These are phyloP conservation scores for Urosaurus nigricauda DNA, from an alignment of 2,797 vertebrate species.

Conservation along the genomic window DNA sequence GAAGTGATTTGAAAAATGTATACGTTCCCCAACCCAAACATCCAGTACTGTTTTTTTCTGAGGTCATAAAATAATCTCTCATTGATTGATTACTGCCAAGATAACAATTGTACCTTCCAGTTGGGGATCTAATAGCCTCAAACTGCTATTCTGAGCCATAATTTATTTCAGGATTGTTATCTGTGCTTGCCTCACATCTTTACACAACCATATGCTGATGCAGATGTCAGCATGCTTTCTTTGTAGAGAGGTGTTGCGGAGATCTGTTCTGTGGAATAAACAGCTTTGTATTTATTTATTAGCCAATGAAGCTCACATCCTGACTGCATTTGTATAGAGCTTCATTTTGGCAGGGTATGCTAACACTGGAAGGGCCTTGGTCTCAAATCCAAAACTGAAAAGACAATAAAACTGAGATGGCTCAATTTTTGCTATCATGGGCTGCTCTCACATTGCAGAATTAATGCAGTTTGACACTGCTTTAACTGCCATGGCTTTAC, in stretches of 20 bases:
- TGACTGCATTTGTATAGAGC: background rate
- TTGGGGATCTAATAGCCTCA: constrained; percentile 40
- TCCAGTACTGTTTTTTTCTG: constrained; percentile 17
- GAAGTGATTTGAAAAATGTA: constrained; percentile 59
- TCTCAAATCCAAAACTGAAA: background rate
- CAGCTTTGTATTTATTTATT: constrained; percentile 24
- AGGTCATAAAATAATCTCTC: constrained; percentile 44
- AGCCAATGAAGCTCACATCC: constrained; percentile 1
- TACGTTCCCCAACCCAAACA: background rate
- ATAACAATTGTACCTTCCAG: constrained; percentile 29
- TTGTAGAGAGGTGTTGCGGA: constrained; percentile 26
- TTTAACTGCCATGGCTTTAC: too few species aligned
- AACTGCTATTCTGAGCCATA: constrained; percentile 36
- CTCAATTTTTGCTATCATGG: background rate
- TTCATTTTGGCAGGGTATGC: background rate
- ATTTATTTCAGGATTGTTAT: constrained; percentile 52
- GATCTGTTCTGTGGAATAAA: constrained; percentile 17
- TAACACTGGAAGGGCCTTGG: background rate
- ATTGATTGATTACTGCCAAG: constrained; percentile 30
- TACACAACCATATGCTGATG: constrained; percentile 37
- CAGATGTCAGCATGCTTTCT: background rate
- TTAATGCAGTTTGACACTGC: too few species aligned
- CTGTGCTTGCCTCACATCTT: constrained; percentile 38
- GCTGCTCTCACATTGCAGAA: too few species aligned
- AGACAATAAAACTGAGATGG: background rate